Percentiles rank a stretch among this genome's conserved stretches.
These are phyloP conservation scores for Dendrolimus kikuchii DNA, from an alignment of 1,140 invertebrate genomes.

Conservation along the genomic window DNA sequence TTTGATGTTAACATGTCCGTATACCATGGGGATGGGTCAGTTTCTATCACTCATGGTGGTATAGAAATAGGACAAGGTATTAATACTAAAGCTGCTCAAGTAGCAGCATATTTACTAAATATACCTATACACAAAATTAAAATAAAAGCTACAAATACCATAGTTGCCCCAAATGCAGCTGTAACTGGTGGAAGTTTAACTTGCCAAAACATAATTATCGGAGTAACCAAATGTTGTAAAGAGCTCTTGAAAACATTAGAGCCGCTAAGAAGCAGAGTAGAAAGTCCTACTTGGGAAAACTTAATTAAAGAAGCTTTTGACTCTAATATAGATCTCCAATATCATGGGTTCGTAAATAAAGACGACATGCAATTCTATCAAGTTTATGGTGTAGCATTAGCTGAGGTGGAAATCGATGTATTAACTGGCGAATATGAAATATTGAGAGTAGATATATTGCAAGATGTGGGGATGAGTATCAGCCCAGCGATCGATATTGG, in stretches of 20 bases:
- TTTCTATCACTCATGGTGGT: constrained; percentile 11
- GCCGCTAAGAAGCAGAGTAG: constrained; percentile 72
- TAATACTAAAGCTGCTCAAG: constrained; percentile 15
- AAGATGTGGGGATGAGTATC: constrained; percentile 82
- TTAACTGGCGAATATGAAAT: constrained; percentile 82
- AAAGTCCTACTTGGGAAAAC: constrained; percentile 74
- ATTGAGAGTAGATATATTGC: constrained; percentile 79
- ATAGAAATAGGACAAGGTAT: constrained; percentile 18
- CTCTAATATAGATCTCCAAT: constrained; percentile 75
- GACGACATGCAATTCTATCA: constrained; percentile 71
- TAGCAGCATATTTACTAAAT: constrained; percentile 10
- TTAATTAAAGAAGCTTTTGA: constrained; percentile 71
- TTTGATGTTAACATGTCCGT: constrained; percentile 8
- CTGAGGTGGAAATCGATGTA: constrained; percentile 84
- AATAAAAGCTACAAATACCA: constrained; percentile 78
- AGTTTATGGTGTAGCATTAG: constrained; percentile 74
- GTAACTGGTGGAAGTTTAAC: constrained; percentile 75
- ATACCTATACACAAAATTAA: constrained; percentile 13
- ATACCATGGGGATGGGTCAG: constrained; percentile 11
- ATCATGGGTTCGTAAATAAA: constrained; percentile 71
- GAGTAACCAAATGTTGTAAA: constrained; percentile 32
- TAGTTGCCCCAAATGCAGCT: constrained; percentile 74
- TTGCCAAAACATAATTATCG: constrained; percentile 30
- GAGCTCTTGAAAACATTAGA: constrained; percentile 72
- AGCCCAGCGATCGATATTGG: constrained; percentile 87